These are phyloP conservation scores for Labeo rohita DNA, from an alignment of 2,113 vertebrate species.

Conservation along the genomic window DNA sequence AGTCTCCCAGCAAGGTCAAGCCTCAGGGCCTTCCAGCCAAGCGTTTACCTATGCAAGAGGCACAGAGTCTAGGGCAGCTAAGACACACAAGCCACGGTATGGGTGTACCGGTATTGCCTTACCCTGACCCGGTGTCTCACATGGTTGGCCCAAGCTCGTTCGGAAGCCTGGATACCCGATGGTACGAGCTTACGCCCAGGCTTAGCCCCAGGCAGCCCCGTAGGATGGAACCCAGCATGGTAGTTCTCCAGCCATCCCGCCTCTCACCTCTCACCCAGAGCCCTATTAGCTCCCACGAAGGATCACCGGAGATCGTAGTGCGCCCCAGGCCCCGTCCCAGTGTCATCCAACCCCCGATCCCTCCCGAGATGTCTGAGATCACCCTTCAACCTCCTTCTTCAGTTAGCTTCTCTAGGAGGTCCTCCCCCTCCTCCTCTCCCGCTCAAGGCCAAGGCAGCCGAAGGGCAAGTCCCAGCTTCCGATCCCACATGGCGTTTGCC, in stretches of 20 bases:
- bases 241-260: conserved; percentile 97
- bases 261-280: conserved; percentile 98
- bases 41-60: conserved; percentile 97
- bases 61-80: conserved; percentile 93
- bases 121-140: conserved; percentile 90
- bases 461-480: conserved; percentile 81
- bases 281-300: conserved; percentile 90
- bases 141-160: conserved; percentile 89
- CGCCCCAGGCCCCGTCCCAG: conserved; percentile 91
- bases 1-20: conserved; percentile 86
- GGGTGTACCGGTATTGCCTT: conserved; percentile 98
- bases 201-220: conserved; percentile 93
- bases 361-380: conserved; percentile 92
- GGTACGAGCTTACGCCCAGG: conserved; percentile 92
- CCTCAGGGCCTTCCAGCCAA: conserved; percentile 86
- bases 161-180: conserved; percentile 92
- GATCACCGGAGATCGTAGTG: conserved; percentile 92
- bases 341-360: conserved; percentile 82
- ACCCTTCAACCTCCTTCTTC: conserved; percentile 91
- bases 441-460: conserved; percentile 89
- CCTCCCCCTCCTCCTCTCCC: conserved; percentile 92
- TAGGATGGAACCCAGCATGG: conserved; percentile 92
- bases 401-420: conserved; percentile 94
- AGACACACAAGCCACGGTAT: conserved; percentile 97
- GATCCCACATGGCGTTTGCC: conserved; percentile 86